Percentiles rank a stretch among this genome's conserved stretches.
phyloP scores from a whole-genome alignment of 2,797 vertebrate species.

The Morelia viridis region DNA sequence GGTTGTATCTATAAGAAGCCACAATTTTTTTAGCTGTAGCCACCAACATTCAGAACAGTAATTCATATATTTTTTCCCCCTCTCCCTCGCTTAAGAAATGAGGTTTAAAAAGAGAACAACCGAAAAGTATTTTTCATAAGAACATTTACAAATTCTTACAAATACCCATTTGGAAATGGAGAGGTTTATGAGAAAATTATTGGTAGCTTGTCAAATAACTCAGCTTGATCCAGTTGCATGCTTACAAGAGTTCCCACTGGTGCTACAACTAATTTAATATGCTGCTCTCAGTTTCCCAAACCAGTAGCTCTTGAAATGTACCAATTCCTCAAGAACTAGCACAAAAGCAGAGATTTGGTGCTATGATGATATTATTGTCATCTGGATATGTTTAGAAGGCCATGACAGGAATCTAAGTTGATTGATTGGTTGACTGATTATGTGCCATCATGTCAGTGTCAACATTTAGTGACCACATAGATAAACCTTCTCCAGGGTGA shows the following conservation, averaged over 20 bases:
- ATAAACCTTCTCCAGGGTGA: neutral
- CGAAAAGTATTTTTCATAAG: constrained; percentile 17
- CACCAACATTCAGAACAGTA: neutral
- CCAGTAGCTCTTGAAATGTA: neutral
- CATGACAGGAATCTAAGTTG: neutral
- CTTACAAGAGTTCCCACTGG: neutral
- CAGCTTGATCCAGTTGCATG: neutral
- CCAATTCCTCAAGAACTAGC: neutral
- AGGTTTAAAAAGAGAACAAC: neutral
- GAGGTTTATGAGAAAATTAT: accelerated
- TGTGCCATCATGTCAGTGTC: neutral
- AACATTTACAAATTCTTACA: constrained; percentile 23
- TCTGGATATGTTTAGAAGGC: constrained; percentile 41
- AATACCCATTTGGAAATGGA: neutral
- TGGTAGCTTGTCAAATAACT: neutral
- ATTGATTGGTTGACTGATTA: neutral
- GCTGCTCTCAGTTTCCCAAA: constrained; percentile 41
- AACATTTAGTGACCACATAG: neutral
- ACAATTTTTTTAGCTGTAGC: neutral
- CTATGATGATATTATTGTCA: constrained; percentile 44
- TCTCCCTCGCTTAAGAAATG: neutral
- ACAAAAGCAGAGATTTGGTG: constrained; percentile 34
- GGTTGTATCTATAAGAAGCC: neutral
- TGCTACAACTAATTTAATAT: constrained; percentile 41
- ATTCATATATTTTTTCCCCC: neutral